Percentiles rank a stretch among this genome's conserved stretches.
These are phyloP conservation scores for Catocala fraxini DNA, from an alignment of 2,888 invertebrate species.

Conservation along the genomic window DNA sequence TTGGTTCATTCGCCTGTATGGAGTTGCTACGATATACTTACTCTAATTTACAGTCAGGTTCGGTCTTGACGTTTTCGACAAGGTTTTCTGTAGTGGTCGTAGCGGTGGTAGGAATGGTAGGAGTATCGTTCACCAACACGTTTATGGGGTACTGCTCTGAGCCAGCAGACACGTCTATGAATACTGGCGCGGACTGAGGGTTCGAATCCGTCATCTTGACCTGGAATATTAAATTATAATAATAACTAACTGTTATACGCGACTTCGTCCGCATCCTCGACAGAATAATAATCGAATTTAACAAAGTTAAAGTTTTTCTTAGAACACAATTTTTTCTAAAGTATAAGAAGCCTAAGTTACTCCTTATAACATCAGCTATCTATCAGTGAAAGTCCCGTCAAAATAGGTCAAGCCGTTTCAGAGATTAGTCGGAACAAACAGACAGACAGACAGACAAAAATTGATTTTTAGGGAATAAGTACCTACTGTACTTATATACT, in stretches of 20 bases:
- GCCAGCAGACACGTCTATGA: slow-evolving; percentile 28
- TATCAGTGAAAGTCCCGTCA: no score
- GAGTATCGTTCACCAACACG: not conserved
- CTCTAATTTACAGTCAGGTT: not conserved
- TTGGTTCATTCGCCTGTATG: no score
- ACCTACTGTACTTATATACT: no score
- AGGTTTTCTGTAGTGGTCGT: not conserved
- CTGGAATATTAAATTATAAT: not conserved
- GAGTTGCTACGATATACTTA: not conserved
- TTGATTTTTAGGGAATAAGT: no score
- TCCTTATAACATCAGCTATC: no score
- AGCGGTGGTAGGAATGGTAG: not conserved
- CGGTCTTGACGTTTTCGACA: not conserved
- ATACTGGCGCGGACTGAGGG: slow-evolving; percentile 26
- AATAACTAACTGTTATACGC: not conserved
- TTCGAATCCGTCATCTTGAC: slow-evolving; percentile 28
- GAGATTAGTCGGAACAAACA: no score
- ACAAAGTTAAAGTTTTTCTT: no score
- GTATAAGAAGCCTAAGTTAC: no score
- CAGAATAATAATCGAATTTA: no score
- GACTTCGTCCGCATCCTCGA: not conserved
- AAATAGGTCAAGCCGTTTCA: no score
- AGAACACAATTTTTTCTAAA: no score
- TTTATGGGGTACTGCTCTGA: slow-evolving; percentile 19
- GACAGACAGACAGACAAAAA: no score